A percentile compares a stretch with the other conserved stretches of the same genome.
Evolutionary conservation across 2,113 vertebrate genomes (phyloP).

Genomic region (Scophthalmus maximus): DNA sequence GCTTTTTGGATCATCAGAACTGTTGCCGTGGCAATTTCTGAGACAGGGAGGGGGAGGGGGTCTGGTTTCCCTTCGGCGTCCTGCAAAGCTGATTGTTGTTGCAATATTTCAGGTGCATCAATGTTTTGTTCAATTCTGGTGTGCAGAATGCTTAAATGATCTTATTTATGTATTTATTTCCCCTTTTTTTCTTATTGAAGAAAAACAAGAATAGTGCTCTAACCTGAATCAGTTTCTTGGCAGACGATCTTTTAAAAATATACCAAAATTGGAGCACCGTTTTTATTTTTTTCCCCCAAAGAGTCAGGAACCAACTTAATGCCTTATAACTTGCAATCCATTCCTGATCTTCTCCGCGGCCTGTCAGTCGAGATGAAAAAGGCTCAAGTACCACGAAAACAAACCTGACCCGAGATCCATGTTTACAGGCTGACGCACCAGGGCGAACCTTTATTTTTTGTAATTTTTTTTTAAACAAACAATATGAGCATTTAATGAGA

Average conservation of each 20-base stretch:
- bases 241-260: slow-evolving; percentile 14
- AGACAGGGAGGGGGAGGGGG: slow-evolving; percentile 14
- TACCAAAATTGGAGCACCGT: slow-evolving; percentile 53
- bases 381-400: slow-evolving; percentile 25
- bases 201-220: slow-evolving; percentile 16
- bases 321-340: slow-evolving; percentile 79
- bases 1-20: slow-evolving; percentile 54
- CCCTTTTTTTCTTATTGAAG: slow-evolving; percentile 23
- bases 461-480: slow-evolving; percentile 1
- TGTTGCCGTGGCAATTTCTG: slow-evolving; percentile 53
- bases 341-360: slow-evolving; percentile 62
- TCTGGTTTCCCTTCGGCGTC: slow-evolving; percentile 56
- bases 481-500: too few species aligned
- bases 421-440: slow-evolving; percentile 42
- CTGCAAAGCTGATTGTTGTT: slow-evolving; percentile 40
- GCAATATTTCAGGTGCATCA: slow-evolving; percentile 45
- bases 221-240: slow-evolving; percentile 30
- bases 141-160: slow-evolving; percentile 56
- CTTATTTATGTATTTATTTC: slow-evolving; percentile 61
- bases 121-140: slow-evolving; percentile 55
- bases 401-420: slow-evolving; percentile 30
- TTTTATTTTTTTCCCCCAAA: slow-evolving; percentile 30
- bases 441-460: slow-evolving; percentile 10
- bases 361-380: slow-evolving; percentile 36
- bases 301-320: slow-evolving; percentile 75